Conservation (phyloP, 2,888 invertebrate species). For the Dynastes maya region DNA sequence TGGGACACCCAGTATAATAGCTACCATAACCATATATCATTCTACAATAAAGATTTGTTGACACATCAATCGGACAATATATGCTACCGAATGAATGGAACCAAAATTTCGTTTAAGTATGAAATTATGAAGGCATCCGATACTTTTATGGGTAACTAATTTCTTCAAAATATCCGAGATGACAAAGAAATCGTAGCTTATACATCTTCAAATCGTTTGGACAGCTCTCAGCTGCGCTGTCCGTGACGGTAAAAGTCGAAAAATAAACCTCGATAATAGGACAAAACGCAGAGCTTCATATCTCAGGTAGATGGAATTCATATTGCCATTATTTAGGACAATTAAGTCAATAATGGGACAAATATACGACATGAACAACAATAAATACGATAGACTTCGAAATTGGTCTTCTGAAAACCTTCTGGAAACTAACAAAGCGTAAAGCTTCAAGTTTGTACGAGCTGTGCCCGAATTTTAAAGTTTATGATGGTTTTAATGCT, state of each 20-base stretch:
- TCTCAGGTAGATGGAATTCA: slow-evolving; percentile 27
- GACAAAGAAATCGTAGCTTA: slow-evolving; percentile 47
- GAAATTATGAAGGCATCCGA: slow-evolving; percentile 46
- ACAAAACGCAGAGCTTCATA: neutral
- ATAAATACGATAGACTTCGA: slow-evolving; percentile 31
- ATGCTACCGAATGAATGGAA: neutral
- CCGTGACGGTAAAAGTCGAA: neutral
- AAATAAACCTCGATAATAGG: slow-evolving; percentile 18
- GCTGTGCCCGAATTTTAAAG: no score
- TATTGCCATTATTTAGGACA: slow-evolving; percentile 49
- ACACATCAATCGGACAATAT: slow-evolving; percentile 23
- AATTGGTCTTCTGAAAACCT: neutral
- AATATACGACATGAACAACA: slow-evolving; percentile 52
- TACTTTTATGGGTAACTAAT: slow-evolving; percentile 49
- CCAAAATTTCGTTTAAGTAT: slow-evolving; percentile 39
- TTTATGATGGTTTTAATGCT: neutral
- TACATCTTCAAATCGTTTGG: slow-evolving; percentile 7
- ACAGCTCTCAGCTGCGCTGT: slow-evolving; percentile 38
- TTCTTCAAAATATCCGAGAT: slow-evolving; percentile 13
- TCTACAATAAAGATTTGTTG: slow-evolving; percentile 21
- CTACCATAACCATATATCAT: neutral
- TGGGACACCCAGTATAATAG: no score
- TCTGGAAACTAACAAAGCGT: slow-evolving; percentile 47
- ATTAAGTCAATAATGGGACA: slow-evolving; percentile 56
- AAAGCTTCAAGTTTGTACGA: slow-evolving; percentile 28